Conservation (phyloP, 2,888 invertebrate genomes). For the Tenthredo amoena region DNA sequence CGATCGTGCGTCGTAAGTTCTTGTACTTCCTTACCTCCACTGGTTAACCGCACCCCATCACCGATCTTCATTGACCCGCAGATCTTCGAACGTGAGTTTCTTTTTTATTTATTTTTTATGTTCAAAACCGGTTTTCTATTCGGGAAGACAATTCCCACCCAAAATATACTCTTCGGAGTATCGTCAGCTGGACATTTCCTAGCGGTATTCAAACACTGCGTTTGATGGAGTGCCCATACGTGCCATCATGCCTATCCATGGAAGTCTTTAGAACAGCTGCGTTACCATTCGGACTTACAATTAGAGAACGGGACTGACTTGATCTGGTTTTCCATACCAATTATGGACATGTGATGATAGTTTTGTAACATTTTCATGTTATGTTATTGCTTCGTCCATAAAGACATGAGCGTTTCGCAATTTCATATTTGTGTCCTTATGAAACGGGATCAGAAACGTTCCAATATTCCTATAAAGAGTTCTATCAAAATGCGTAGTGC, state of each 20-base stretch:
- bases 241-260: neutral
- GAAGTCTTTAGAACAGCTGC: neutral
- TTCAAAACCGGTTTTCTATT: neutral
- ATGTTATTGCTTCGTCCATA: neutral
- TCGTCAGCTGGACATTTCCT: neutral
- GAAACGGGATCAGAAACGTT: neutral
- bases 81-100: neutral
- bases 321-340: neutral
- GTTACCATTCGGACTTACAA: neutral
- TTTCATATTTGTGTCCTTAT: neutral
- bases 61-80: neutral
- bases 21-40: neutral
- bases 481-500: neutral
- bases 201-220: neutral
- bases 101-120: neutral
- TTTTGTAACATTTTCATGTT: neutral
- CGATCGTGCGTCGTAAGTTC: neutral
- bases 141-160: neutral
- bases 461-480: neutral
- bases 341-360: neutral
- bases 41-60: neutral
- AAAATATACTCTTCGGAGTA: neutral
- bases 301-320: neutral
- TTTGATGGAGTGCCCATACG: too few relatives aligned
- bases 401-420: neutral